Evolutionary conservation across 2,797 vertebrate genomes (phyloP).

Genomic region (Crocodylus rhombifer): DNA sequence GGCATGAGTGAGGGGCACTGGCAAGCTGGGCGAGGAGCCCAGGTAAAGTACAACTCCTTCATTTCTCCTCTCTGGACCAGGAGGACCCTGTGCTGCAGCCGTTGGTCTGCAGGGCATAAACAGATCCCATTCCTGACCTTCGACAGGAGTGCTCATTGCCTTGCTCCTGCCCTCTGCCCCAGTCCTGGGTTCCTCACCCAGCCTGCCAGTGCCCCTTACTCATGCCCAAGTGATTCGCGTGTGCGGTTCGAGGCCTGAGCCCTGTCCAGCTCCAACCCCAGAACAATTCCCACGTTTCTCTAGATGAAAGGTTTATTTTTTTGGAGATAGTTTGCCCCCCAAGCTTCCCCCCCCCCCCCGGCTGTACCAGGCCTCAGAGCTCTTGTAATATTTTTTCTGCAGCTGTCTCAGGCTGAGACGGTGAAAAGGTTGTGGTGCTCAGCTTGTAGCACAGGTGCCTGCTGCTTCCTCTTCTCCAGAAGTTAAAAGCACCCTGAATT

Average conservation of each 20-base stretch:
- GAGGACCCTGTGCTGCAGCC: background rate
- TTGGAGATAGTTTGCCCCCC: background rate
- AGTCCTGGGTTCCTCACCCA: background rate
- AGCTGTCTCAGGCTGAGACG: background rate
- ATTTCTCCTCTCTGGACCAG: background rate
- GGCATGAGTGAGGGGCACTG: too few relatives aligned
- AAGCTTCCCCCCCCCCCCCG: background rate
- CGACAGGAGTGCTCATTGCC: background rate
- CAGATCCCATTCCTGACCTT: background rate
- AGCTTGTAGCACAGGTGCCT: background rate
- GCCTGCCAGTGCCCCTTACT: background rate
- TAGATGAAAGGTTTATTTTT: background rate
- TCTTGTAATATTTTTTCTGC: background rate
- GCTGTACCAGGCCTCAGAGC: background rate
- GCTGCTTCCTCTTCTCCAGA: slow-evolving; percentile 9
- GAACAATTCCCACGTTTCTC: background rate
- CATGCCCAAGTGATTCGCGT: background rate
- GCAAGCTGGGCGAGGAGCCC: background rate
- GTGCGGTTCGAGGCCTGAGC: background rate
- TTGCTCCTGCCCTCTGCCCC: background rate
- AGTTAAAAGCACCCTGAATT: slow-evolving; percentile 22
- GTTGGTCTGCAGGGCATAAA: background rate
- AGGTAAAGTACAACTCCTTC: background rate
- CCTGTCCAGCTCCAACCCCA: background rate
- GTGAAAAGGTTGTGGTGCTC: background rate